These are phyloP conservation scores for Psilanteris sp. DNA, from an alignment of 1,140 invertebrate species.

Conservation along the genomic window DNA sequence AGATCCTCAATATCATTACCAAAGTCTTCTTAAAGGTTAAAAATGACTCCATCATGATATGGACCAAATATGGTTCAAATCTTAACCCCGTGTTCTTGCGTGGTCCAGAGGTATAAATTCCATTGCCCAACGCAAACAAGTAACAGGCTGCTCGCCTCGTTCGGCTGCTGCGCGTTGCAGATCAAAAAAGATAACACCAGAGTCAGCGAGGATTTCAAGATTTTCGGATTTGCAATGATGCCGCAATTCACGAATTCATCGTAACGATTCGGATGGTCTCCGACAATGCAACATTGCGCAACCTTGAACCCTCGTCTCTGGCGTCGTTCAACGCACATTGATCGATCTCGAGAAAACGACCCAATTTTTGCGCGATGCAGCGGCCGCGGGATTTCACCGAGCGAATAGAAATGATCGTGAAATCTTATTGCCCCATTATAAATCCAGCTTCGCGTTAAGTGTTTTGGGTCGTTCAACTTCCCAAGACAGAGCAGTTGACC, in stretches of 20 bases:
- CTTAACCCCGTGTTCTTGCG: slow-evolving; percentile 5
- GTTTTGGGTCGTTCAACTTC: slow-evolving; percentile 57
- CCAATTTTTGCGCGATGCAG: slow-evolving; percentile 7
- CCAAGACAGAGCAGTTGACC: slow-evolving; percentile 41
- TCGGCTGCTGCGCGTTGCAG: slow-evolving; percentile 43
- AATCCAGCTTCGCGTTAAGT: slow-evolving; percentile 25
- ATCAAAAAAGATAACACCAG: too few relatives aligned
- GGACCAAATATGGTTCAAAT: too few relatives aligned
- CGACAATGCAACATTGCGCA: too few relatives aligned
- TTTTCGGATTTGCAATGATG: too few relatives aligned
- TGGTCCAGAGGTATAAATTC: slow-evolving; percentile 65
- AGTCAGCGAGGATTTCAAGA: too few relatives aligned
- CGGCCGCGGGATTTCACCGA: slow-evolving; percentile 20
- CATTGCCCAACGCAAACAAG: slow-evolving; percentile 67
- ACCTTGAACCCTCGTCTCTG: too few relatives aligned
- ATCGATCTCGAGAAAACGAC: slow-evolving; percentile 6
- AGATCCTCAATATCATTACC: too few relatives aligned
- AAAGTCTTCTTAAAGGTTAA: too few relatives aligned
- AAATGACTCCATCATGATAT: too few relatives aligned
- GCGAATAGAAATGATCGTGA: slow-evolving; percentile 38
- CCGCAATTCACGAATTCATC: too few relatives aligned
- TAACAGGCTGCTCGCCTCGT: slow-evolving; percentile 68
- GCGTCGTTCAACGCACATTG: too few relatives aligned
- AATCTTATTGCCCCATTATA: slow-evolving; percentile 50
- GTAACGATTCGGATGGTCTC: too few relatives aligned